Conservation (phyloP, 2,888 invertebrate species). For the Epinotia bilunana region DNA sequence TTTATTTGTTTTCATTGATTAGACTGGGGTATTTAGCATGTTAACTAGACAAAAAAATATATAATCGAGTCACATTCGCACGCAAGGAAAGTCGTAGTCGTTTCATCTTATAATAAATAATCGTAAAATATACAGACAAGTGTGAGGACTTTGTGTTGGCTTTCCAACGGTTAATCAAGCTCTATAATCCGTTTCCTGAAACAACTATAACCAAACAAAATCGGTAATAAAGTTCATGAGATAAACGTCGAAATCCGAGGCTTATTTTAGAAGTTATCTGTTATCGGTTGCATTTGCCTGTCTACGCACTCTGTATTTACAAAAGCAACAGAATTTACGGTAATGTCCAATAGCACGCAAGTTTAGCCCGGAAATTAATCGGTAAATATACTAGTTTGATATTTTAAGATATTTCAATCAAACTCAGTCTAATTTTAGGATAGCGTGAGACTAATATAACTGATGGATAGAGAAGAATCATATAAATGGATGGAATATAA, state of each 20-base stretch:
- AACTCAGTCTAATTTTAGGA: slow-evolving; percentile 6
- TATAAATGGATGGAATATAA: neutral
- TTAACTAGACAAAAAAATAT: no score
- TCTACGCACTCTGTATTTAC: slow-evolving; percentile 21
- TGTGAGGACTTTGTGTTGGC: neutral
- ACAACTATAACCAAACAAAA: slow-evolving; percentile 1
- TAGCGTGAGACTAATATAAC: slow-evolving; percentile 4
- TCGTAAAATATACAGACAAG: no score
- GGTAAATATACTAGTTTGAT: slow-evolving; percentile 22
- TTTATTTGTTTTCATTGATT: slow-evolving; percentile 3
- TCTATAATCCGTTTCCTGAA: neutral
- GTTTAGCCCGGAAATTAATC: slow-evolving; percentile 23
- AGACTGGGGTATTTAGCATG: no score
- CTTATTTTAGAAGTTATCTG: slow-evolving; percentile 21
- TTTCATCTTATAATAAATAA: no score
- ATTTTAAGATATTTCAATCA: slow-evolving; percentile 20
- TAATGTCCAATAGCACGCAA: slow-evolving; percentile 31
- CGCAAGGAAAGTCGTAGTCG: no score
- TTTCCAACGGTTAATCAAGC: neutral
- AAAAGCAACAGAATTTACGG: slow-evolving; percentile 22
- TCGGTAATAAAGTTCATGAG: slow-evolving; percentile 6
- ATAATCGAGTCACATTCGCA: no score
- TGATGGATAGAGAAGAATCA: slow-evolving; percentile 4
- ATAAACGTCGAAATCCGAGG: slow-evolving; percentile 14
- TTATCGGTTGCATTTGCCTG: slow-evolving; percentile 33